Evolutionary conservation across 2,797 vertebrate species (phyloP).

Genomic region (Dromococcyx pavoninus): DNA sequence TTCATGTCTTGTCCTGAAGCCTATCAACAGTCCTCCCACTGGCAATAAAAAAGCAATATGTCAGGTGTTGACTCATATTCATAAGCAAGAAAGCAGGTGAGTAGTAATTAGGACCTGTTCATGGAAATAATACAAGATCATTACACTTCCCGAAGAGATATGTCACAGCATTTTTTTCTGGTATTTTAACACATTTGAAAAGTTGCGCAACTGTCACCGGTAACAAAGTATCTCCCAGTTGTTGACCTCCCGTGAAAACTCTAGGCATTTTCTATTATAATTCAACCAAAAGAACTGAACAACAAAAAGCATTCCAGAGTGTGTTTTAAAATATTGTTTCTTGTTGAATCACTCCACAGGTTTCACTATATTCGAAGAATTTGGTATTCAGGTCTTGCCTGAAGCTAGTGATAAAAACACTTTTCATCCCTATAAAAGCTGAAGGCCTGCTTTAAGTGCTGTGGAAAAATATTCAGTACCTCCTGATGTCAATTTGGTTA

Average conservation of each 20-base stretch:
- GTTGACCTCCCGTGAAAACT: not conserved
- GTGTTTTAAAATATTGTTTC: not conserved
- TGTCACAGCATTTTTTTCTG: not conserved
- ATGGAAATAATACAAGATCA: not conserved
- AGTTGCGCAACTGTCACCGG: not conserved
- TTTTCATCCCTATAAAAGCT: constrained; percentile 15
- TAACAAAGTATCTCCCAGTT: not conserved
- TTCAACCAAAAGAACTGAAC: not conserved
- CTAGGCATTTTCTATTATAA: not conserved
- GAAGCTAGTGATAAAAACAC: constrained; percentile 27
- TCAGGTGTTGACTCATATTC: not conserved
- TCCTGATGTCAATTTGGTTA: constrained; percentile 26
- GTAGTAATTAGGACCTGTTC: not conserved
- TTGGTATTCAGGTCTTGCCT: constrained; percentile 12
- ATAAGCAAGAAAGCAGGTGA: not conserved
- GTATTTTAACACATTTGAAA: not conserved
- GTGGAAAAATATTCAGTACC: not conserved
- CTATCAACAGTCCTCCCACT: not conserved
- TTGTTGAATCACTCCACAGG: not conserved
- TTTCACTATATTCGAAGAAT: not conserved
- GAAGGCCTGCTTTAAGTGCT: constrained; percentile 2
- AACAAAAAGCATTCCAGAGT: not conserved
- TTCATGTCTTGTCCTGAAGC: not conserved
- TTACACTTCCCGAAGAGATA: not conserved
- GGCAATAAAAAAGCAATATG: not conserved